A percentile compares a stretch with the other conserved stretches of the same genome.
Conservation (phyloP, 23 tunicate species). For the Halocynthia aurantium region DNA sequence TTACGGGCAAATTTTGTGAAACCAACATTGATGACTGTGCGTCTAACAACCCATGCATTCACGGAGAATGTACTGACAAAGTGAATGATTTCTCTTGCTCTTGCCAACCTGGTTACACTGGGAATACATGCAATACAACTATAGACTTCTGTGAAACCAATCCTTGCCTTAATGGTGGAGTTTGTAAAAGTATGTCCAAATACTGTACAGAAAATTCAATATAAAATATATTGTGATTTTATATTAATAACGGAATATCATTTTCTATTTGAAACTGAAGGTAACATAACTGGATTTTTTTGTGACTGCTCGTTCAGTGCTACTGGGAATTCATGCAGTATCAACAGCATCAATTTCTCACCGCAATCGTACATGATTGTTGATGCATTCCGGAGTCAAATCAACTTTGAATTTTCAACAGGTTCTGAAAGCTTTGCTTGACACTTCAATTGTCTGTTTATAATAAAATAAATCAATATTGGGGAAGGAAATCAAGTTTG, state of each 20-base stretch:
- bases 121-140: constrained; percentile 34
- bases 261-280: not conserved
- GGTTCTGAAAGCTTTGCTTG: constrained; percentile 11
- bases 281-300: constrained; percentile 14
- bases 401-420: constrained; percentile 68
- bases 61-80: constrained; percentile 46
- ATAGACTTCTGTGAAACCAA: constrained; percentile 45
- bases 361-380: constrained; percentile 44
- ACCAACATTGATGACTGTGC: constrained; percentile 57
- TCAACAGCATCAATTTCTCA: constrained; percentile 50
- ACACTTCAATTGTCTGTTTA: no score
- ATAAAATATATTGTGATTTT: not conserved
- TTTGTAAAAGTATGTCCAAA: constrained; percentile 42
- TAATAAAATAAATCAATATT: no score
- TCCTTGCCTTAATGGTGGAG: constrained; percentile 69
- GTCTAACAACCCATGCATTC: constrained; percentile 31
- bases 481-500: no score
- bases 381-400: constrained; percentile 12
- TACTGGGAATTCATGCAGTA: constrained; percentile 47
- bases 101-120: constrained; percentile 44
- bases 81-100: constrained; percentile 30
- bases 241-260: not conserved
- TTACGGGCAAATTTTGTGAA: constrained; percentile 44
- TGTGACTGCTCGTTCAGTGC: constrained; percentile 68
- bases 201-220: no score